Evolutionary conservation across 2,113 vertebrate species (phyloP), one percentile per base, ranked within the genome.

Genomic region (Empidonax traillii): DNA sequence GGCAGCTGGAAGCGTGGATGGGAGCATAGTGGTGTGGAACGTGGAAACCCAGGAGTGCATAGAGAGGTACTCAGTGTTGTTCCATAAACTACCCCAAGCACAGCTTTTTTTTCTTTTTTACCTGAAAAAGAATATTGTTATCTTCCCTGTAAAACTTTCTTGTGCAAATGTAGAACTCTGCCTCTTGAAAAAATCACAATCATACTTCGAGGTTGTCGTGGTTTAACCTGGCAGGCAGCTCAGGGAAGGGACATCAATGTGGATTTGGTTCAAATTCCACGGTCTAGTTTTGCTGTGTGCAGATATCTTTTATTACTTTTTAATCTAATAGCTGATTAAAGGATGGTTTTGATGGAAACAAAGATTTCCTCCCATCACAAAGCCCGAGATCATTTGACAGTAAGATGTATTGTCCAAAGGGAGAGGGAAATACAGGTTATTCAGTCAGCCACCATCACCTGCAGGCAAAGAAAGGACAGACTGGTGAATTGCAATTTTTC

Each of bases 11-110:
- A 97, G 98, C 18, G 95, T 99, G 25, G 98, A 98, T 49, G 99
- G 99, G 44, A 97, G 72, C 33, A 97, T 99, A 46, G 95, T 97
- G 8, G 96, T 99, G 67, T 99, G 99, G 99, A 98, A 99, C 15
- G 97, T 99, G 67, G 97, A 95, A 77, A 98, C 97, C 72, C 98
- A 98, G 95, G 95, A 98, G 67, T 99, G 99, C 93, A 56, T 99
- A 53, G 99, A 99, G 94, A 99, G 99, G 99, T 99, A 97, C 10
- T 53, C 22, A n/a, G 8, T 28, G 41, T 14, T 79, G 52, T 66
- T 87, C 59, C 20, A 21, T n/a, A 59, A 71, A 59, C 16, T 17
- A 51, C 35, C 53, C 35, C 33, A 44, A 63, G 31, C 43, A 35
- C 19, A 19, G 41, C 5, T 11, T 31, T 56, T 43, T 51, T 41